Base-by-base conservation (phyloP, 2,113 vertebrate species). In the Cairina moschata region DNA sequence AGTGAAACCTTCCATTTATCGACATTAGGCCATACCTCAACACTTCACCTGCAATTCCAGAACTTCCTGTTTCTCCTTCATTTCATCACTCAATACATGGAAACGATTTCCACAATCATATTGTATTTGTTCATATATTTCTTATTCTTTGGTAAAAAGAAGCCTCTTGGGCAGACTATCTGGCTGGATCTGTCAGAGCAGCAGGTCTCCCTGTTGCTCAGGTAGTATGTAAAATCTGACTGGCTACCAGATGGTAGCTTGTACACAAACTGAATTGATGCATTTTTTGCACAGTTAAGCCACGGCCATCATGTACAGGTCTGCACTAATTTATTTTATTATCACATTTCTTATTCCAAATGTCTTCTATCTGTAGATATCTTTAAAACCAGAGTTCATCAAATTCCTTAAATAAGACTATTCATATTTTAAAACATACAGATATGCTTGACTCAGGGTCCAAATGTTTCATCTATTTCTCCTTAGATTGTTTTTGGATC, bases 401-500 rank as follows among this genome's bases (percentile, higher is more conserved):
- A 2, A 79, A 55, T 85, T 84, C 62, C 21, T 22, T 89, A 44
- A 93, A 66, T 75, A 76, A 2, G 23, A 46, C 58, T 84, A 62
- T 81, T 94, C 20, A 36, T 62, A 85, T 79, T 84, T 91, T 92
- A 72, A 92, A 88, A 82, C 40, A 78, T 59, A 52, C 16, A 60
- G 15, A 36, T 83, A 82, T 76, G 34, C 50, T 78, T 91, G 77
- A 91, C 82, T 95, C 77, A 69, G 44, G 4, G 23, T 83, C 23
- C 42, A 75, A 58, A 62, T 78, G 69, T 54, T 84, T 73, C 83
- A 91, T 48, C 31, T 92, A 82, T 58, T 96, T 25, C 22, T 91
- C 36, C 52, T 73, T 17, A 82, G 38, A 76, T 66, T 89, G 48
- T 86, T 93, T 97, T 92, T 84, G 26, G 38, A 54, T 88, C 85